A percentile compares a stretch with the other conserved stretches of the same genome.
These are phyloP conservation scores for Cyclina sinensis DNA, from an alignment of 1,140 invertebrate species.

Conservation along the genomic window DNA sequence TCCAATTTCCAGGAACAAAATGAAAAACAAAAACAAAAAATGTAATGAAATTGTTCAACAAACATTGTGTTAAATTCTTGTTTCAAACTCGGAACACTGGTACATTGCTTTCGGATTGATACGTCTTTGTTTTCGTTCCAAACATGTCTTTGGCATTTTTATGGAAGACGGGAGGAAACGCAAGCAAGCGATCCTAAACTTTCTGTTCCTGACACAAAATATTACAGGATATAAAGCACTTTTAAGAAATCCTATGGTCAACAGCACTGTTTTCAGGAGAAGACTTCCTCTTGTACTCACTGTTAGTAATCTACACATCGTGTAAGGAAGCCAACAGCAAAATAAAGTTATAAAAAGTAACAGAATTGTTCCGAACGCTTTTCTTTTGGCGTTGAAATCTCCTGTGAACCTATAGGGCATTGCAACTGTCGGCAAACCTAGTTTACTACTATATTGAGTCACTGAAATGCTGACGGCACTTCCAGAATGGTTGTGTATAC, in stretches of 20 bases:
- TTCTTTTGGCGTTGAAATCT: constrained; percentile 47
- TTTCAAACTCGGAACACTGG: constrained; percentile 31
- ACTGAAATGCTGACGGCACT: constrained; percentile 56
- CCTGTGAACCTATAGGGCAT: constrained; percentile 45
- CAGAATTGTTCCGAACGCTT: constrained; percentile 63
- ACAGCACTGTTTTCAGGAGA: not conserved
- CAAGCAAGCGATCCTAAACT: constrained; percentile 34
- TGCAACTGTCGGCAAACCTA: constrained; percentile 57
- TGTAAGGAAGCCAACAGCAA: constrained; percentile 57
- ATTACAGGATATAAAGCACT: constrained; percentile 63
- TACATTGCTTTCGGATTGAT: constrained; percentile 41
- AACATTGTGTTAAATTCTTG: constrained; percentile 40
- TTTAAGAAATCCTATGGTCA: constrained; percentile 53
- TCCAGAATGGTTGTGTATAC: constrained; percentile 50
- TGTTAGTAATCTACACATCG: not conserved
- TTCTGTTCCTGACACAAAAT: constrained; percentile 50
- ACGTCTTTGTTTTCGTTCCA: constrained; percentile 21
- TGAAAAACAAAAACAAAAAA: not conserved
- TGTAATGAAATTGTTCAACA: not conserved
- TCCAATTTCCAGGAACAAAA: too few relatives aligned
- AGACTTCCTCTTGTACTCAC: not conserved
- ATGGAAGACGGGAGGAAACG: not conserved
- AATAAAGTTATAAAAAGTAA: constrained; percentile 56
- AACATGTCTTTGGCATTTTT: not conserved
- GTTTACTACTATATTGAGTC: constrained; percentile 64